phyloP scores from a whole-genome alignment of 2,113 vertebrate genomes.

The Planiliza haematocheilus region DNA sequence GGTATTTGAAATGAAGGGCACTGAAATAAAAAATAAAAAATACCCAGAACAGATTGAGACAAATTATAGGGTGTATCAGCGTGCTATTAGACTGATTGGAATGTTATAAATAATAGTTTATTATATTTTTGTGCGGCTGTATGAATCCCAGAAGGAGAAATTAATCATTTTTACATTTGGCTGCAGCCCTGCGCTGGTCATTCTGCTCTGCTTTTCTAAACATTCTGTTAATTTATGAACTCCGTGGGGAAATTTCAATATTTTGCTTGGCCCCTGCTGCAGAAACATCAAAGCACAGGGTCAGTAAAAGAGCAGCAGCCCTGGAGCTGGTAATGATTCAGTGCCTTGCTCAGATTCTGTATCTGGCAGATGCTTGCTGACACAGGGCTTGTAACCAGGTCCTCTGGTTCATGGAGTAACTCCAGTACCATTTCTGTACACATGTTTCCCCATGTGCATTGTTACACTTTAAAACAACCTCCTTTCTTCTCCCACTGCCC shows the following conservation, averaged over 20 bases:
- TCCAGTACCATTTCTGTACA: constrained; percentile 3
- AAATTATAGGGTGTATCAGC: constrained; percentile 39
- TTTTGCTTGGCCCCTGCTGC: constrained; percentile 48
- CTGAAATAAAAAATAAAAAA: constrained; percentile 15
- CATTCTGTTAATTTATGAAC: constrained; percentile 50
- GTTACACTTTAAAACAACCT: constrained; percentile 11
- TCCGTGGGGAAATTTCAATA: constrained; percentile 49
- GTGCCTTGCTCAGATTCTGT: constrained; percentile 48
- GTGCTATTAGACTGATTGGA: constrained; percentile 40
- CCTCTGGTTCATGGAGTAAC: constrained; percentile 27
- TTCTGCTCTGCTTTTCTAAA: constrained; percentile 36
- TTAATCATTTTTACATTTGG: constrained; percentile 10
- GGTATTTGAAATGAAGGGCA: constrained; percentile 37
- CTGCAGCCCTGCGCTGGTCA: constrained; percentile 20
- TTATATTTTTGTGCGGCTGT: constrained; percentile 9
- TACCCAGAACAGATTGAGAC: constrained; percentile 29
- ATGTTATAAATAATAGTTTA: constrained; percentile 33
- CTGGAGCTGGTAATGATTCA: constrained; percentile 55
- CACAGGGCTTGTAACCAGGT: constrained; percentile 31
- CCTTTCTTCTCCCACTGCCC: not conserved
- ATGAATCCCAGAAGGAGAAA: constrained; percentile 34
- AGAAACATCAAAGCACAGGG: constrained; percentile 51
- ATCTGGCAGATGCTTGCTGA: constrained; percentile 41
- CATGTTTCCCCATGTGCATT: constrained; percentile 13
- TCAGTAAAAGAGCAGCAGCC: constrained; percentile 58